phyloP scores from a whole-genome alignment of 2,113 vertebrate genomes.

The Mastomys coucha region DNA sequence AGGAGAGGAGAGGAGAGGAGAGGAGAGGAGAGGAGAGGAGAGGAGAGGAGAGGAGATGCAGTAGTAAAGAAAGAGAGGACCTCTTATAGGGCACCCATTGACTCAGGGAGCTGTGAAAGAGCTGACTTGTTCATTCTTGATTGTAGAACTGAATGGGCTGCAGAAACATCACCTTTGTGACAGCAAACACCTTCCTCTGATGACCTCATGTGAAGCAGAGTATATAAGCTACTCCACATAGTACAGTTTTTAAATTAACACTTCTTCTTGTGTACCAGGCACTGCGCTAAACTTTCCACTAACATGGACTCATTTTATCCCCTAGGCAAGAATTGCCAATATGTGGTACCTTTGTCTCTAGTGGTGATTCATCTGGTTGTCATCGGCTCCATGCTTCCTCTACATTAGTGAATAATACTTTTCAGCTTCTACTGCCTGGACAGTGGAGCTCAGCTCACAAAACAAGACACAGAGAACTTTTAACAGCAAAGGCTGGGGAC shows the following conservation, averaged over 20 bases:
- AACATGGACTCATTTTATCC: neutral
- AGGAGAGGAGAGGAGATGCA: fast-evolving
- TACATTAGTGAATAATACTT: neutral
- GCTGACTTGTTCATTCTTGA: constrained; percentile 72
- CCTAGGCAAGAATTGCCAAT: neutral
- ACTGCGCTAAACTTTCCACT: neutral
- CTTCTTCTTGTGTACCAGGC: neutral
- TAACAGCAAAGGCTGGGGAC: neutral
- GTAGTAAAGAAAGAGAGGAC: neutral
- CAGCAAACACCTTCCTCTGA: constrained; percentile 71
- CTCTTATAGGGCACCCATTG: constrained; percentile 41
- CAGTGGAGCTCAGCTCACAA: neutral
- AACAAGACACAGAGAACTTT: neutral
- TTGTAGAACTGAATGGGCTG: constrained; percentile 51
- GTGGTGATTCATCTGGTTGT: neutral
- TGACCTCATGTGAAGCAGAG: constrained; percentile 65
- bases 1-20: fast-evolving
- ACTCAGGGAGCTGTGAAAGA: constrained; percentile 63
- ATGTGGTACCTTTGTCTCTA: neutral
- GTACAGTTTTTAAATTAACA: neutral
- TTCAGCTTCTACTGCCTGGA: neutral
- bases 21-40: fast-evolving
- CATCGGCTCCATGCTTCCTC: neutral
- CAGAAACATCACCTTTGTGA: constrained; percentile 75
- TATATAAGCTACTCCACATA: neutral